Base-by-base conservation (phyloP, 2,797 vertebrate genomes). In the Varecia variegata region DNA sequence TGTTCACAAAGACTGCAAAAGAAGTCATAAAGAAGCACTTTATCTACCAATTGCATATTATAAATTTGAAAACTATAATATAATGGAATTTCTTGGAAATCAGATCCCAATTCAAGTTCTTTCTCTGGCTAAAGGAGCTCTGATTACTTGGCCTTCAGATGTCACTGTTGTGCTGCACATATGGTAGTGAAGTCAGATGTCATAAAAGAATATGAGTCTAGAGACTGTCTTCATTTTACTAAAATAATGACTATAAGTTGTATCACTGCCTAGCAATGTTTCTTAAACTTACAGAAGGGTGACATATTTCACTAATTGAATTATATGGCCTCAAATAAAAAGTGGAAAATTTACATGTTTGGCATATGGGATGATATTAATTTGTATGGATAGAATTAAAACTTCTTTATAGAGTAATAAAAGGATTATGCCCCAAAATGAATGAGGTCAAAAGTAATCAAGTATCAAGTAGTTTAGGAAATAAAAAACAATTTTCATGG, bases 81-180 rank as follows among this genome's bases (percentile, higher is more conserved):
- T 84, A 67, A 83, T 74, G 50, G 21, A 40, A 68, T 95, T 47
- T 95, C 87, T 90, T 40, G 73, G 70, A 86, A 67, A 62, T 81
- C 73, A n/a, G 54, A 94, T 88, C 68, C 79, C 81, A 95, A 92
- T 77, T 98, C 74, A 88, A 70, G 30, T 88, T 83, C 45, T 96
- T 84, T 81, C 85, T 94, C 73, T 94, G 76, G 58, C 86, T 76
- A 74, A 90, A 65, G 60, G 90, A 96, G n/a, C 82, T 92, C 70
- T 52, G 38, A 56, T 90, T 80, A 45, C 43, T 95, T 88, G 95
- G 94, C 98, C 98, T 97, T 93, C 90, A 95, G 96, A 81, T 97
- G 96, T 97, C 97, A 65, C 95, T 83, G 87, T 94, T 90, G 94
- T 35, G 86, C 97, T 92, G 90, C 91, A 88, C 90, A n/a, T 87